Evolutionary conservation across 2,113 vertebrate genomes (phyloP), one percentile per base, ranked within the genome.

Genomic region (Gavialis gangeticus): DNA sequence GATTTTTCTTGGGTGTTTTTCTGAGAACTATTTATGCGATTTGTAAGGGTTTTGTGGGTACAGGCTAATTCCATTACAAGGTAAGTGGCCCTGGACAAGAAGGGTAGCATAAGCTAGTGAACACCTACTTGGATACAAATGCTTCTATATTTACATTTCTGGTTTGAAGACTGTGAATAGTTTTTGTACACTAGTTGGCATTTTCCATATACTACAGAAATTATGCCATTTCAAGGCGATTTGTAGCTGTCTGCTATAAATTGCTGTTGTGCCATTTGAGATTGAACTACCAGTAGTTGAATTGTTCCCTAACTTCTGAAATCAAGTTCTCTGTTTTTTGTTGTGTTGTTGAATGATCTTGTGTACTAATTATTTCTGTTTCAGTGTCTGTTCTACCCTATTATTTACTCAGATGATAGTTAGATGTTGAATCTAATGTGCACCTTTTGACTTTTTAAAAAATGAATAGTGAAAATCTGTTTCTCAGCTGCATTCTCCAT

Each of bases 21-120:
- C 66, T 73, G 81, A 27, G 19, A 88, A 82, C 3, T 78, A 11
- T 75, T 88, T 69, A n/a, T 62, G 0, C 54, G 37, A 7, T 84
- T 86, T 93, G 60, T 75, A 28, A 77, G 93, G 37, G 16, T 91
- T 75, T 86, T 89, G n/a, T 27, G 88, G 14, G 37, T 92, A 69
- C 21, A 46, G 58, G 54, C 54, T 89, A 78, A 25, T 76, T 34
- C 4, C 55, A 67, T 30, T 88, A n/a, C 13, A 54, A 67, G 88
- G 21, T 14, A 7, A 58, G 71, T 85, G 79, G 56, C 17, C 6
- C 37, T 25, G 18, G 82, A 66, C 6, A 22, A 56, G 46, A 34
- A 69, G n/a, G 12, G 11, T 73, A 12, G 46, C 34, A 12, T 21
- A 46, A 22, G 69, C 37, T 73, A 46, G 69, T 73, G 34, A 46